Evolutionary conservation across 2,888 invertebrate species (phyloP), one percentile per base, ranked within the genome.

Genomic region (Andrena camellia): DNA sequence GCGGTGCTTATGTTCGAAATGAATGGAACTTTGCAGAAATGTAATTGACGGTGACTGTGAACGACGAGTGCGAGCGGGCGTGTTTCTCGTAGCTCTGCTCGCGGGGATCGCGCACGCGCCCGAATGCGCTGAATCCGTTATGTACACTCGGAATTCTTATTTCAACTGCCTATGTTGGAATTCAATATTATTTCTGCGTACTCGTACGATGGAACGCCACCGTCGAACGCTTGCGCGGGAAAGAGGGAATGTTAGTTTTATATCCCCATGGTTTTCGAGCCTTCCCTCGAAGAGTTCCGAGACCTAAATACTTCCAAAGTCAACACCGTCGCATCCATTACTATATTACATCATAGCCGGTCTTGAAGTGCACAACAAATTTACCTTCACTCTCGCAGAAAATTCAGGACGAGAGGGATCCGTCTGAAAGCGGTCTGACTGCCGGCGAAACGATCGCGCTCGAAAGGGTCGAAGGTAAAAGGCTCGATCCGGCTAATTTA

Each of bases 331-430:
- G 73, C 81, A 84, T 84, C 87, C 89, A 88, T 89, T 83, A 89
- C 85, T 84, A 81, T 86, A 87, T 89, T 87, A 87, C 67, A 70
- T 71, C 70, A 66, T 62, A 63, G 70, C 29, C 71, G 77, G 60
- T 71, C 52, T 78, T 85, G n/a, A 66, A 88, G 85, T 73, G 85
- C 64, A 85, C 81, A 83, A 88, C 81, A 88, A 86, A 86, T 89
- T 87, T 88, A 59, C 84, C 81, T 71, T 79, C 68, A 33, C 69
- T 74, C 75, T 69, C 60, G 73, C 33, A 42, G 60, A n/a, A 72
- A 78, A 86, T 74, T 81, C 78, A 42, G 59, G 33, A 74, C 62
- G 78, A 63, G 74, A 69, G 57, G 23, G 69, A 62, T 73, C 62
- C 64, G 62, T 29, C 59, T 10, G 52, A 50, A 57, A 74, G 26